Evolutionary conservation across 2,113 vertebrate species (phyloP).

Genomic region (Protobothrops flavoviridis): DNA sequence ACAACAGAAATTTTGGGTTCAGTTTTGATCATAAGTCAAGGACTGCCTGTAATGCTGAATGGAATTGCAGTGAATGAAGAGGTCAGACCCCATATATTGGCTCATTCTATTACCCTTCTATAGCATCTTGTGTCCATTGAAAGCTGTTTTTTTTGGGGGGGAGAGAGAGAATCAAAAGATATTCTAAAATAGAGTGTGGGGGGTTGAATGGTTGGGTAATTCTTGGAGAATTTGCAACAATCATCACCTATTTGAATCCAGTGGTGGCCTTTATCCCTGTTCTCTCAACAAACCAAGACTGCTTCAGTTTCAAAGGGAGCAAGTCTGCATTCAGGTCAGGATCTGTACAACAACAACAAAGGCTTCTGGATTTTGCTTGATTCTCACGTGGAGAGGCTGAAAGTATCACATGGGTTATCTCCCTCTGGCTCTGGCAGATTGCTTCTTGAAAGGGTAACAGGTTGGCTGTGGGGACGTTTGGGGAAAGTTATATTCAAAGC

Average conservation of each 20-base stretch:
- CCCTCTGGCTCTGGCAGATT: background rate
- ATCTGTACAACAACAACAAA: background rate
- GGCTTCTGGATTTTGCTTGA: background rate
- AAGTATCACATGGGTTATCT: background rate
- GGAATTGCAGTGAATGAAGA: background rate
- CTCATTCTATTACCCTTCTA: background rate
- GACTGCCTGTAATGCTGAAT: background rate
- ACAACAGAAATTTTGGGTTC: background rate
- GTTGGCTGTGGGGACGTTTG: background rate
- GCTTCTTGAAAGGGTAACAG: background rate
- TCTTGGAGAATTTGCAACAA: background rate
- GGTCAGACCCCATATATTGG: background rate
- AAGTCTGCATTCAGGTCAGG: background rate
- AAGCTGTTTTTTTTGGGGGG: background rate
- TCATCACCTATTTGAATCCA: background rate
- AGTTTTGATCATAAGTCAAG: background rate
- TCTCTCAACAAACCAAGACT: background rate
- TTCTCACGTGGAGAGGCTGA: background rate
- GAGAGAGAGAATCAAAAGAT: background rate
- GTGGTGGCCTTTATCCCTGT: background rate
- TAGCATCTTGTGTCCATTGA: background rate
- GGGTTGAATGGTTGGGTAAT: background rate
- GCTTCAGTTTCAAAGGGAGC: background rate
- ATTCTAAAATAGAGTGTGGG: background rate
- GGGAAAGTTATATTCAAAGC: background rate